Evolutionary conservation across 2,888 invertebrate genomes (phyloP), one percentile per base, ranked within the genome.

Genomic region (Boloria selene): DNA sequence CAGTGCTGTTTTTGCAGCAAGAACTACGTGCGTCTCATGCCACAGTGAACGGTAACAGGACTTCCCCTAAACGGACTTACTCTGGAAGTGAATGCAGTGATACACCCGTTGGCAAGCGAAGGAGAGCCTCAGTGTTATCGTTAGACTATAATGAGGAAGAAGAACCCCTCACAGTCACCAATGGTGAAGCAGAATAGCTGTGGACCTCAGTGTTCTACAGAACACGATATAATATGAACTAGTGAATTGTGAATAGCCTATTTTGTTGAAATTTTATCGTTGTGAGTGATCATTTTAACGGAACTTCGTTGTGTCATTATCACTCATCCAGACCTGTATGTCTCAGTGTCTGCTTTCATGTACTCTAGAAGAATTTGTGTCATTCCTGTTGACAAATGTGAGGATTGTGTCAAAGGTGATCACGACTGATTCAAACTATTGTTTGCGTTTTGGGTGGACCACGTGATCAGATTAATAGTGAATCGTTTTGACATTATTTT

Each of bases 1-100:
- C 98, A 70, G 98, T 99, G 80, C 94, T 97, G 86, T 97, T 97
- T 88, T 93, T 99, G 68, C 98, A 99, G 82, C 97, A 98, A 84
- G 98, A 99, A 88, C 90, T 99, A 69, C 95, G 97, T 67, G 97
- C 97, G 77, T 94, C 96, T 13, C 92, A 91, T 68, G 88, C 91
- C 45, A 81, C 84, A 2, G 86, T 90, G 70, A 93, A 92, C 74
- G 90, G 92, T 63, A 85, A 82, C 68, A 75, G 80, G 67, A 75
- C 79, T 51, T 70, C 83, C 2, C 77, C 86, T 70, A 93, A 92
- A 79, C 86, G 91, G 71, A 78, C 87, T 22, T 88, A 88, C 77
- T 89, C 88, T 5, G 87, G 86, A 77, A 85, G 87, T 77, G 90
- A 89, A 71, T 83, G 87, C 73, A 85, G 87, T 77, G 87, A 85